Evolutionary conservation across 2,797 vertebrate genomes (phyloP), one percentile per base, ranked within the genome.

Genomic region (Zenarchopterus dispar): DNA sequence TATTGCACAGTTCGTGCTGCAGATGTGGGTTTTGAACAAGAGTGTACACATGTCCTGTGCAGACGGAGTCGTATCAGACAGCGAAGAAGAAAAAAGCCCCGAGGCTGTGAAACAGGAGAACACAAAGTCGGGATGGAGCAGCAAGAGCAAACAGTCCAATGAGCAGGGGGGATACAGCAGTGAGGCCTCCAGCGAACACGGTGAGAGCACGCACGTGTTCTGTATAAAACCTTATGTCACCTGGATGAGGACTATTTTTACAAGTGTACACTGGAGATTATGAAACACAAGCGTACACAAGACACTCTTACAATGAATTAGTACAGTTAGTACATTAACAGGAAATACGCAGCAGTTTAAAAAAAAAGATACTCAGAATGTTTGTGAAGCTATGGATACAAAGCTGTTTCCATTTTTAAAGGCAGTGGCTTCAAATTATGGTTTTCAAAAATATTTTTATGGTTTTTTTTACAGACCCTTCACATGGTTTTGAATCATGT

Each of bases 131-230:
- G 58, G 88, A 46, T 97, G 95, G 95, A 93, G 94, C 88, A 93
- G 91, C 70, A 93, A 94, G 65, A 91, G 91, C 70, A 94, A 94
- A 73, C 93, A 93, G 82, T 92, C 93, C 67, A 84, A 89, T 4
- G 95, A 96, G 78, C 95, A 94, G 77, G 96, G 94, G 67, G 94
- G 95, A 33, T 96, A 95, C 91, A 96, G 94, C 93, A 97, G 96
- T 36, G 96, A 97, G 75, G 94, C 93, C 52, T 97, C 95, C 58
- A 89, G 94, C 55, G 95, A 95, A 63, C 93, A 92, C 68, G 95
- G 96, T 97, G 93, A 95, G 95, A 50, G 56, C 4, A 13, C 4
- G 19, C 33, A 48, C 8, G 4, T n/a, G 16, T 10, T 18, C 33
- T 46, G 7, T 2, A 2, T 47, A 36, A 51, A 6, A 26, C 22